A percentile compares a stretch with the other conserved stretches of the same genome.
Evolutionary conservation across 2,888 invertebrate genomes (phyloP).

Genomic region (Ernsta delagoae): DNA sequence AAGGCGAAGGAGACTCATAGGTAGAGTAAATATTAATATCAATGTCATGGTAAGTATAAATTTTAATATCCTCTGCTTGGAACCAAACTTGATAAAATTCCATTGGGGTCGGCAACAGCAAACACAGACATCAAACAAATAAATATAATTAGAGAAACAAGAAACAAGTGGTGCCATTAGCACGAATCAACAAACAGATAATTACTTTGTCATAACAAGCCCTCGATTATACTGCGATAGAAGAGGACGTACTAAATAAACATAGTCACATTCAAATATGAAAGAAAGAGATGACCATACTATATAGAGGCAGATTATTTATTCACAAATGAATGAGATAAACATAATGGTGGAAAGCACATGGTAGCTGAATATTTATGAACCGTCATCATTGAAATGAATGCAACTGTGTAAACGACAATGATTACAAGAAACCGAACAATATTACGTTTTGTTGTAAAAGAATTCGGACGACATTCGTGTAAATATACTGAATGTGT

Average conservation of each 20-base stretch:
- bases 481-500: conserved; percentile 8
- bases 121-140: conserved; percentile 38
- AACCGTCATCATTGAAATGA: conserved; percentile 50
- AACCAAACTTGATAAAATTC: background rate
- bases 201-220: conserved; percentile 48
- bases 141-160: conserved; percentile 28
- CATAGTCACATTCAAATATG: conserved; percentile 22
- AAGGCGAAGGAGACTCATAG: too few species aligned
- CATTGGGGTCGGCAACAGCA: conserved; percentile 40
- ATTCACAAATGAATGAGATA: conserved; percentile 50
- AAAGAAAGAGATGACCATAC: conserved; percentile 24
- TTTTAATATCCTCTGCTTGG: too few species aligned
- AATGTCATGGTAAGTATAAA: too few species aligned
- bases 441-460: conserved; percentile 30
- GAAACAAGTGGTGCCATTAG: conserved; percentile 38
- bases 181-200: conserved; percentile 45
- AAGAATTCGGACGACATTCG: conserved; percentile 1
- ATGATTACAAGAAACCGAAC: too few species aligned
- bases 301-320: conserved; percentile 43
- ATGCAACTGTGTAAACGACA: conserved; percentile 64
- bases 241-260: conserved; percentile 20
- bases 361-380: conserved; percentile 55
- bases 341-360: conserved; percentile 52
- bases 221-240: conserved; percentile 42
- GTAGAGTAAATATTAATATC: too few species aligned